A percentile compares a stretch with the other conserved stretches of the same genome.
phyloP scores from a whole-genome alignment of 2,888 invertebrate genomes.

The Andrena flavipes region DNA sequence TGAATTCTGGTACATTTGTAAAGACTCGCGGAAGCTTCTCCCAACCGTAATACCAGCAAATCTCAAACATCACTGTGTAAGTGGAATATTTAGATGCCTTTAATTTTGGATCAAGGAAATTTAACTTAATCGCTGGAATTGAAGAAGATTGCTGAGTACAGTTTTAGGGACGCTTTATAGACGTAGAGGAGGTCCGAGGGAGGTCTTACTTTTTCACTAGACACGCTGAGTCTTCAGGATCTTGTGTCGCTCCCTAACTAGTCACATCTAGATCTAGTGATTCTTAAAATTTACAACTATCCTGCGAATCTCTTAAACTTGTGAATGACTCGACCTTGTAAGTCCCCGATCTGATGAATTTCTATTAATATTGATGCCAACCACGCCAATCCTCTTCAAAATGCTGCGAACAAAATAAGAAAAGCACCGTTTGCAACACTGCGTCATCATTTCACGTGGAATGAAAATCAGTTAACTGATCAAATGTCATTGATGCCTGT shows the following conservation, averaged over 20 bases:
- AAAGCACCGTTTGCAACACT: not conserved
- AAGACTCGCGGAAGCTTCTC: too few species aligned
- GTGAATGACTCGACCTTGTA: not conserved
- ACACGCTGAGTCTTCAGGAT: not conserved
- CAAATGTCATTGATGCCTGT: not conserved
- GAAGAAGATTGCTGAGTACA: not conserved
- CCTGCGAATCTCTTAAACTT: not conserved
- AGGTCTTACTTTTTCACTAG: not conserved
- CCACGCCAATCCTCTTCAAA: not conserved
- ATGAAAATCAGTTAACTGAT: not conserved
- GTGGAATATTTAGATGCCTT: not conserved
- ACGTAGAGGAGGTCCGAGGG: not conserved
- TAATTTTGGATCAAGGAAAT: not conserved
- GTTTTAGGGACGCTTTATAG: not conserved
- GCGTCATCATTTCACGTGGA: not conserved
- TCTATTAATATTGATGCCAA: not conserved
- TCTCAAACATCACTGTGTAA: not conserved
- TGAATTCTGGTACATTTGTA: too few species aligned
- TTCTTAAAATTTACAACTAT: too few species aligned
- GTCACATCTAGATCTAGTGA: too few species aligned
- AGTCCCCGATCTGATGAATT: not conserved
- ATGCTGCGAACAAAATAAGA: conserved; percentile 8
- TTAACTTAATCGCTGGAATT: not conserved
- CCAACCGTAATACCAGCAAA: not conserved
- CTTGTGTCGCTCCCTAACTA: too few species aligned